These are phyloP conservation scores for Guaruba guarouba DNA, from an alignment of 2,113 vertebrate species.

Conservation along the genomic window DNA sequence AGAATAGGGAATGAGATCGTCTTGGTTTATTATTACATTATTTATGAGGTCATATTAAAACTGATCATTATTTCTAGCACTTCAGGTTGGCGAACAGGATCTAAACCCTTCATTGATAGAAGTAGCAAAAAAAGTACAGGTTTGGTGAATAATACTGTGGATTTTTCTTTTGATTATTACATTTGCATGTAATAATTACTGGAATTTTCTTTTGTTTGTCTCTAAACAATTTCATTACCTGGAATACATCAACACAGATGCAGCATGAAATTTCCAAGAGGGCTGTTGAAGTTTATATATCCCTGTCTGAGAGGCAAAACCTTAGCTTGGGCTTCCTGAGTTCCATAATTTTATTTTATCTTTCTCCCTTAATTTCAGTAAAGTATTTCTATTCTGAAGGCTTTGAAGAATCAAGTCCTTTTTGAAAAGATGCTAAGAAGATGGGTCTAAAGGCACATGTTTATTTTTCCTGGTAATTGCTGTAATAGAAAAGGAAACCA, in stretches of 20 bases:
- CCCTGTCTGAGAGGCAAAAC: not conserved
- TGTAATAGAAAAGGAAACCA: not conserved
- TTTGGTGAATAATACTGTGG: conserved; percentile 22
- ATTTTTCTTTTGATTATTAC: conserved; percentile 40
- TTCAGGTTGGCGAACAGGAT: conserved; percentile 61
- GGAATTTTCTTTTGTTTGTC: conserved; percentile 25
- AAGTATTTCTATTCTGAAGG: not conserved
- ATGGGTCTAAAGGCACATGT: not conserved
- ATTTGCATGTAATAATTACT: conserved; percentile 31
- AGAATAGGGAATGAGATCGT: conserved; percentile 77
- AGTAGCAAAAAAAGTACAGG: not conserved
- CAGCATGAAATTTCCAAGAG: not conserved
- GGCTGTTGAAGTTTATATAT: not conserved
- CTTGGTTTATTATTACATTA: conserved; percentile 78
- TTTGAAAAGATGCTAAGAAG: not conserved
- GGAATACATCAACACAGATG: not conserved
- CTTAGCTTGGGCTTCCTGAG: not conserved
- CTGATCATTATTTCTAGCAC: conserved; percentile 75
- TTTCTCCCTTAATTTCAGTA: not conserved
- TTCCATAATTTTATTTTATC: not conserved
- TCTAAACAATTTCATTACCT: conserved; percentile 4
- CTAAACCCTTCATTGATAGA: conserved; percentile 24
- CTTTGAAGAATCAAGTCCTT: not conserved
- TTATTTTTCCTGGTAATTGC: conserved; percentile 14
- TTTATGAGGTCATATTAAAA: conserved; percentile 79